Evolutionary conservation across 2,797 vertebrate species (phyloP).

Genomic region (Naso thynnoides): DNA sequence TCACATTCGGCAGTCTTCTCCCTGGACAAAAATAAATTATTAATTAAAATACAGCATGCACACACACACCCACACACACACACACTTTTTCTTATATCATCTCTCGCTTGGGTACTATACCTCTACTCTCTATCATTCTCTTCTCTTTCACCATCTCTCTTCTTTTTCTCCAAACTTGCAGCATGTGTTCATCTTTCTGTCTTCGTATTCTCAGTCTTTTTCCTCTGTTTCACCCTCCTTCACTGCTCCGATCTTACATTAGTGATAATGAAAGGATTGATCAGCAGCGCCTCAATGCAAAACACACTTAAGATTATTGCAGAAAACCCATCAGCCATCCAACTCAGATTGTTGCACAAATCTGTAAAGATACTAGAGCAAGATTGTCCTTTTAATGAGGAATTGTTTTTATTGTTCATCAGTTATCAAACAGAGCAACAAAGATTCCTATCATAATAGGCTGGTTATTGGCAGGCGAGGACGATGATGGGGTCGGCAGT

Average conservation of each 20-base stretch:
- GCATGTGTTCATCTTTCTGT: slow-evolving; percentile 9
- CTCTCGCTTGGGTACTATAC: slow-evolving; percentile 15
- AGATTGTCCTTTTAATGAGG: no score
- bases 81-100: slow-evolving; percentile 36
- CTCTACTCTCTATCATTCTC: slow-evolving; percentile 10
- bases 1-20: slow-evolving; percentile 66
- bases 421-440: no score
- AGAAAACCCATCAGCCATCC: no score
- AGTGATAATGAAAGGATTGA: background rate
- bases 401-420: no score
- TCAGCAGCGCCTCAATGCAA: no score
- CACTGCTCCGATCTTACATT: background rate
- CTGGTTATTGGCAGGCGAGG: no score
- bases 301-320: no score
- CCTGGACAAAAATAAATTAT: slow-evolving; percentile 51
- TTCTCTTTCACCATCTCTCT: background rate
- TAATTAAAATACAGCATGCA: slow-evolving; percentile 39
- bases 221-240: background rate
- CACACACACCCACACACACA: background rate
- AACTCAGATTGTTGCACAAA: no score
- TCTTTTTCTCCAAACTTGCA: background rate
- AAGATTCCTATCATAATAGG: no score
- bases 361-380: no score
- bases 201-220: background rate
- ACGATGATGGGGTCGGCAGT: no score